Conservation (phyloP, 2,888 invertebrate genomes). For the Fragum fragum region DNA sequence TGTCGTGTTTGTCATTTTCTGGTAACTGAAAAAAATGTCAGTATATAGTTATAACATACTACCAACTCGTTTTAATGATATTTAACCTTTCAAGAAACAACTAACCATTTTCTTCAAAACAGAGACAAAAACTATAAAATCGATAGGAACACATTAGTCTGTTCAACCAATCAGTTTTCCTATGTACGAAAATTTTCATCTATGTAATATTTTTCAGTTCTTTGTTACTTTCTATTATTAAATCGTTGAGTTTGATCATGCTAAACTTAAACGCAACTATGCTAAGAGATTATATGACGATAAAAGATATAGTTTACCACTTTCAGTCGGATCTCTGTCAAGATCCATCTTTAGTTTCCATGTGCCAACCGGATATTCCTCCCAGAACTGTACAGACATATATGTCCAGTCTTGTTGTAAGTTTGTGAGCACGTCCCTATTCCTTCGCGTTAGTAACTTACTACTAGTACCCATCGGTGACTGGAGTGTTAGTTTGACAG, state of each 20-base stretch:
- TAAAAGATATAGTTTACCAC: constrained; percentile 27
- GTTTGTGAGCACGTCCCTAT: neutral
- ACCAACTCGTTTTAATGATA: no score
- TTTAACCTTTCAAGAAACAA: no score
- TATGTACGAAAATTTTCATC: no score
- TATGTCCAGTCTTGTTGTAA: constrained; percentile 44
- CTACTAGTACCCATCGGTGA: constrained; percentile 44
- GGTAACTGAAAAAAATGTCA: no score
- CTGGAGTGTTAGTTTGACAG: constrained; percentile 28
- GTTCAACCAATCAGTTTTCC: no score
- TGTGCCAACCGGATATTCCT: constrained; percentile 48
- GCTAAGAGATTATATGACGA: no score
- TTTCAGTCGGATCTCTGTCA: constrained; percentile 24
- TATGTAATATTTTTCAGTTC: neutral
- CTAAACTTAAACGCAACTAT: no score
- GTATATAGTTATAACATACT: no score
- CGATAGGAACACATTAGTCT: no score
- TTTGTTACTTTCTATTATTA: neutral
- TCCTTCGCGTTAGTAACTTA: constrained; percentile 34
- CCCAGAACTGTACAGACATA: constrained; percentile 53
- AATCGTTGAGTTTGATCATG: neutral
- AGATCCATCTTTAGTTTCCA: constrained; percentile 49
- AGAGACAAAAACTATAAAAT: no score
- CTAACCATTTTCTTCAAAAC: no score
- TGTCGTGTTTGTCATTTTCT: no score